Conservation (phyloP, 2,797 vertebrate genomes). For the Bryconaethiops microstoma region DNA sequence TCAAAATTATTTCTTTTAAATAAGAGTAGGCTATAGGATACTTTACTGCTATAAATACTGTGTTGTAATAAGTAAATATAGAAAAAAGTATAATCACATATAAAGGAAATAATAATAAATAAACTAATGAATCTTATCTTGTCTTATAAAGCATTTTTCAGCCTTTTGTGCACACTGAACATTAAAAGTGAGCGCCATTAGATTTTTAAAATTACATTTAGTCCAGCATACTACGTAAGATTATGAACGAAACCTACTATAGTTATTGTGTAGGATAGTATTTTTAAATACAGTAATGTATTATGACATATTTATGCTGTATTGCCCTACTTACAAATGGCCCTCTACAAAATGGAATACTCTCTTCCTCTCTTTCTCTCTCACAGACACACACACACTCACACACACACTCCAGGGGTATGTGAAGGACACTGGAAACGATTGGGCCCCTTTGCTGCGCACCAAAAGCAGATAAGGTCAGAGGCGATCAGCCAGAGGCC, state of each 20-base stretch:
- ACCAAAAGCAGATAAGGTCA: conserved; percentile 10
- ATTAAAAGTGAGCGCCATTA: too few species aligned
- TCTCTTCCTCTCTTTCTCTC: background rate
- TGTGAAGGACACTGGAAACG: conserved; percentile 25
- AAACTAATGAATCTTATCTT: too few species aligned
- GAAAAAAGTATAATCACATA: too few species aligned
- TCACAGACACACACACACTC: background rate
- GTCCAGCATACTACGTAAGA: background rate
- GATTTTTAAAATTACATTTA: background rate
- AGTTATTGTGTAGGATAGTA: too few species aligned
- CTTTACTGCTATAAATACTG: too few species aligned
- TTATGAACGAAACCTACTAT: background rate
- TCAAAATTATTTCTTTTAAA: too few species aligned
- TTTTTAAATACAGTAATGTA: too few species aligned
- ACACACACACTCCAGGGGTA: background rate
- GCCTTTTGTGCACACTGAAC: too few species aligned
- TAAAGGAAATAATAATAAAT: too few species aligned
- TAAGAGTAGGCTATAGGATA: too few species aligned
- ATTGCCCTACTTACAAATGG: background rate
- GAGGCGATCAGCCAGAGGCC: conserved; percentile 1
- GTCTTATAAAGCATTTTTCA: too few species aligned
- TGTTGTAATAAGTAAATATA: too few species aligned
- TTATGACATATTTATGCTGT: background rate
- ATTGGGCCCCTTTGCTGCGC: background rate
- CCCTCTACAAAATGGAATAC: background rate